Evolutionary conservation across 2,888 invertebrate genomes (phyloP).

Genomic region (Drosophila borealis): DNA sequence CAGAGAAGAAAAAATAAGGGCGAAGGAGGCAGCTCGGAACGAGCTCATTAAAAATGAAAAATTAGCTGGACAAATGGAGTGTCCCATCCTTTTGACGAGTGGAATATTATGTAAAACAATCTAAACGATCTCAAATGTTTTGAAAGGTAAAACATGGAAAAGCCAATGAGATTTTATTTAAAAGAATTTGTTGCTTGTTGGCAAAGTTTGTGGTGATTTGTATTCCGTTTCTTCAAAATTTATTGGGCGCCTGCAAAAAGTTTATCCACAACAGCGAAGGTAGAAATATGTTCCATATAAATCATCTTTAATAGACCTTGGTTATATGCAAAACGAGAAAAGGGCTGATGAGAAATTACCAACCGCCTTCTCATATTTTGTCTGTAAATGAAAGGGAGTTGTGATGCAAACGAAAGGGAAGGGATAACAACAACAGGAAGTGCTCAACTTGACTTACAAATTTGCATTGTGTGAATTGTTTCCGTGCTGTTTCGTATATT

Average conservation of each 20-base stretch:
- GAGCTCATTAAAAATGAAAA: constrained; percentile 47
- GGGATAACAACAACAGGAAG: constrained; percentile 41
- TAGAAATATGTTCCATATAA: constrained; percentile 30
- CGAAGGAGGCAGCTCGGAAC: not conserved
- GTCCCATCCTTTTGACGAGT: not conserved
- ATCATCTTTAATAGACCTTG: constrained; percentile 47
- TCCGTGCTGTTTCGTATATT: constrained; percentile 49
- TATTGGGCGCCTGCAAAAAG: constrained; percentile 17
- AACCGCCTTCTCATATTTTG: constrained; percentile 33
- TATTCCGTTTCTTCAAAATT: constrained; percentile 21
- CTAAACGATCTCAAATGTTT: constrained; percentile 4
- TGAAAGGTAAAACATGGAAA: constrained; percentile 10
- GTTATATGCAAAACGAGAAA: constrained; percentile 15
- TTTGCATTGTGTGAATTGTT: constrained; percentile 70
- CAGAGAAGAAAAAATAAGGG: not conserved
- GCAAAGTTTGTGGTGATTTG: constrained; percentile 41
- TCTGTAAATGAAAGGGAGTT: constrained; percentile 29
- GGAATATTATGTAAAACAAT: constrained; percentile 3
- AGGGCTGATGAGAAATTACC: constrained; percentile 26
- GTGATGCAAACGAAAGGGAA: constrained; percentile 1
- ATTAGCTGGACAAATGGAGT: constrained; percentile 24
- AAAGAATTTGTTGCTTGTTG: constrained; percentile 5
- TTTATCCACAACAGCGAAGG: constrained; percentile 25
- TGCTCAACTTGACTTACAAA: constrained; percentile 52
- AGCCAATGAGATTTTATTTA: constrained; percentile 5